phyloP scores from a whole-genome alignment of 2,888 invertebrate species.

The Archips xylosteana region DNA sequence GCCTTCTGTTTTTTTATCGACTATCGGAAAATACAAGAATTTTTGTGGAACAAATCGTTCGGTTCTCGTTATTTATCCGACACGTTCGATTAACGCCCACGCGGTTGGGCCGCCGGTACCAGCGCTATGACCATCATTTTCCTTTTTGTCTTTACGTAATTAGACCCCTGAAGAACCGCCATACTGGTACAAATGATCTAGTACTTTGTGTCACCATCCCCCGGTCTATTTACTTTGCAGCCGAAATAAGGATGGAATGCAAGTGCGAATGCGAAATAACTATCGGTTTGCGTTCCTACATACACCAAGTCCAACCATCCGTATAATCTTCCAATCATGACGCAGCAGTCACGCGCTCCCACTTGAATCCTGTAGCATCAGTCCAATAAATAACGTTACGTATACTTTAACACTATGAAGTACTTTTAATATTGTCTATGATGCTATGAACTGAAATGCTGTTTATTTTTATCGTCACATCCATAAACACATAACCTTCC shows the following conservation, averaged over 20 bases:
- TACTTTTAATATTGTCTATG: neutral
- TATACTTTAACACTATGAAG: neutral
- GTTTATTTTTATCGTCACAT: constrained; percentile 2
- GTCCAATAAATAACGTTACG: constrained; percentile 2
- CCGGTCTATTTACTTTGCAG: neutral
- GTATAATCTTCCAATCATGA: constrained; percentile 32
- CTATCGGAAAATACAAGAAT: too few species aligned
- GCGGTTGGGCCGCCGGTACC: too few species aligned
- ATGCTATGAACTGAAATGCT: neutral
- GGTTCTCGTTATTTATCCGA: too few species aligned
- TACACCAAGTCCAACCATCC: neutral
- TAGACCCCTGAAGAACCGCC: too few species aligned
- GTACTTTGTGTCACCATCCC: too few species aligned
- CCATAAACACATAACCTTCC: too few species aligned
- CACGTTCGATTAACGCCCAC: too few species aligned
- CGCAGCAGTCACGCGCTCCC: constrained; percentile 22
- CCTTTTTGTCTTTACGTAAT: too few species aligned
- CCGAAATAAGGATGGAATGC: neutral
- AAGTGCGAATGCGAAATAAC: neutral
- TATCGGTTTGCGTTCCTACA: neutral
- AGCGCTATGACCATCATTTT: too few species aligned
- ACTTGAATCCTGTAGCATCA: constrained; percentile 11
- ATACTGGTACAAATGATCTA: too few species aligned
- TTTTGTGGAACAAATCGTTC: too few species aligned
- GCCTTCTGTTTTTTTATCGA: too few species aligned